Conservation (phyloP, 2,113 vertebrate genomes). For the Seriola dumerili region DNA sequence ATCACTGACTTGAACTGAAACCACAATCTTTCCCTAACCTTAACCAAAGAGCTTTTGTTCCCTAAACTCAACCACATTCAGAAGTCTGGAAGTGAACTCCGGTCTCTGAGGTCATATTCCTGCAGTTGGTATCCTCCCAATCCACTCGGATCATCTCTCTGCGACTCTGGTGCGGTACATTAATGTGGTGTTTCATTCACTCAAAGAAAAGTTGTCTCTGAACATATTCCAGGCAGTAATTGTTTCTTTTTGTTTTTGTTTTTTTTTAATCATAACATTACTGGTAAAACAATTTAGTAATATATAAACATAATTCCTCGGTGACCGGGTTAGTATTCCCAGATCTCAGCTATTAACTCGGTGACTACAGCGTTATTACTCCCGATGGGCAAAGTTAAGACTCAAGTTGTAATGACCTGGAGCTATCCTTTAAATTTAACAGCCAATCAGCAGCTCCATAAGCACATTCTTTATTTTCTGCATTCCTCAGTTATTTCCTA, state of each 20-base stretch:
- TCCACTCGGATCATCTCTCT: not conserved
- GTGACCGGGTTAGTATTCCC: not conserved
- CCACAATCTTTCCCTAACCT: not conserved
- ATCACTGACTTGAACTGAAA: not conserved
- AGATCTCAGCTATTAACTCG: not conserved
- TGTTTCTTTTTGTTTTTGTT: not conserved
- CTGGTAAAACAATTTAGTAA: not conserved
- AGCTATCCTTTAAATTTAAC: constrained; percentile 11
- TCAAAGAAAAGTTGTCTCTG: not conserved
- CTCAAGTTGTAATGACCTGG: not conserved
- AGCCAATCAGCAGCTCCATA: constrained; percentile 32
- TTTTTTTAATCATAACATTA: not conserved
- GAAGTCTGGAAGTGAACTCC: not conserved
- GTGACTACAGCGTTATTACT: not conserved
- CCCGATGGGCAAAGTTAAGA: not conserved
- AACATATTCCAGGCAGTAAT: not conserved
- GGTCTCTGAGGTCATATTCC: not conserved
- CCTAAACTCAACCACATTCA: not conserved
- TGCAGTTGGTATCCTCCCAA: not conserved
- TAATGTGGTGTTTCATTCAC: not conserved
- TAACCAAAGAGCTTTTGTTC: not conserved
- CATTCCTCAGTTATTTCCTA: constrained; percentile 27
- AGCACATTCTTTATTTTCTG: constrained; percentile 34
- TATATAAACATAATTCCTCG: not conserved
- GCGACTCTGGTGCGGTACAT: not conserved